Base-by-base conservation (phyloP, 2,113 vertebrate species). In the Rhinogobius similis region DNA sequence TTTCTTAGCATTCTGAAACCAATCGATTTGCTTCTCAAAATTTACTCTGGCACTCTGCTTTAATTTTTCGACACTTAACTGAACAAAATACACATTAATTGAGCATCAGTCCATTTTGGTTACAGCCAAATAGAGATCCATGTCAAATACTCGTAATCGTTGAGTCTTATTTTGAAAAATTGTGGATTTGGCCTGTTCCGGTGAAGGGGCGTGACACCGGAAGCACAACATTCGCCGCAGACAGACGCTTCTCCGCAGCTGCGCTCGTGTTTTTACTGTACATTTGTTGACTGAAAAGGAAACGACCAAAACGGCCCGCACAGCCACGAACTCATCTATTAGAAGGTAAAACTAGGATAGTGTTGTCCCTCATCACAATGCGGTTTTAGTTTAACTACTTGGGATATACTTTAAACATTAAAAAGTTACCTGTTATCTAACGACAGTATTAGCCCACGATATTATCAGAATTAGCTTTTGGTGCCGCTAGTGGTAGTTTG, bases 111-210 rank as follows among this genome's bases (percentile, higher is more conserved):
- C n/a, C n/a, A n/a, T n/a, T n/a, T n/a, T n/a, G n/a, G n/a, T n/a
- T n/a, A n/a, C n/a, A n/a, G n/a, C n/a, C n/a, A n/a, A n/a, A n/a
- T n/a, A n/a, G n/a, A n/a, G n/a, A n/a, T n/a, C n/a, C n/a, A n/a
- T n/a, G n/a, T n/a, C n/a, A n/a, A n/a, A n/a, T n/a, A n/a, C n/a
- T n/a, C n/a, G n/a, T n/a, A n/a, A n/a, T n/a, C n/a, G n/a, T n/a
- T n/a, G n/a, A n/a, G n/a, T n/a, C n/a, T n/a, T n/a, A n/a, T n/a
- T n/a, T n/a, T n/a, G n/a, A n/a, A n/a, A n/a, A n/a, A n/a, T n/a
- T n/a, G n/a, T n/a, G n/a, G n/a, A n/a, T n/a, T n/a, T n/a, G n/a
- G 2, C 2, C 0, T 23, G 1, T 78, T 83, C 76, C 81, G 86
- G 61, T 0, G 5, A 5, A 23, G 58, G 63, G 73, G 68, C 70